phyloP scores from a whole-genome alignment of 2,888 invertebrate species.

The Mayetiola destructor region DNA sequence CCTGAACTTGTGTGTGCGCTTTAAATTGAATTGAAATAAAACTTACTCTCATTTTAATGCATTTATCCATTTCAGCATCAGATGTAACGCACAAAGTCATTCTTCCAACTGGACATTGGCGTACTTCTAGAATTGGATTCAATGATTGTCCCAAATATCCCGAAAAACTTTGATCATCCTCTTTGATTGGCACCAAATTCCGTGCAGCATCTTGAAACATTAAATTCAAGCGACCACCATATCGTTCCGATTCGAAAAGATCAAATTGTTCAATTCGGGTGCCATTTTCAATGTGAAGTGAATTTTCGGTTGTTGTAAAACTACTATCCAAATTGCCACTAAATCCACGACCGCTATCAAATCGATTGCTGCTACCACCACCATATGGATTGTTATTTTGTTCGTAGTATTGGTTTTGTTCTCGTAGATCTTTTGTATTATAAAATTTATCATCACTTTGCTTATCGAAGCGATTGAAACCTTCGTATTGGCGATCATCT shows the following conservation, averaged over 20 bases:
- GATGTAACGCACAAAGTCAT: constrained; percentile 86
- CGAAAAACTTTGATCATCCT: constrained; percentile 60
- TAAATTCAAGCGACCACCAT: constrained; percentile 56
- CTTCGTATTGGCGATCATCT: constrained; percentile 9
- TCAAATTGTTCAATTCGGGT: constrained; percentile 45
- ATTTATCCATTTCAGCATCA: constrained; percentile 77
- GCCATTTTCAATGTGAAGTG: constrained; percentile 21
- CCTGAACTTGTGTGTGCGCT: too few relatives aligned
- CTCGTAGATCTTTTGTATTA: background rate
- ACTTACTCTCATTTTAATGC: constrained; percentile 72
- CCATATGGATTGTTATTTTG: constrained; percentile 26
- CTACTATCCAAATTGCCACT: constrained; percentile 27
- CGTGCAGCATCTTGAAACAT: constrained; percentile 64
- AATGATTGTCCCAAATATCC: constrained; percentile 55
- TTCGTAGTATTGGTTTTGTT: constrained; percentile 20
- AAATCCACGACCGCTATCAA: constrained; percentile 21
- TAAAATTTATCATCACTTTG: constrained; percentile 13
- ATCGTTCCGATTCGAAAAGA: constrained; percentile 57
- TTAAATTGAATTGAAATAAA: background rate
- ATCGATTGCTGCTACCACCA: constrained; percentile 15
- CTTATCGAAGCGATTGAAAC: constrained; percentile 14
- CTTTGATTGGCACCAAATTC: constrained; percentile 48
- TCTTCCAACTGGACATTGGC: constrained; percentile 69
- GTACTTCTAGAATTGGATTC: constrained; percentile 54
- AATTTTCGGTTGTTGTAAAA: constrained; percentile 21